Evolutionary conservation across 2,113 vertebrate genomes (phyloP), one percentile per base, ranked within the genome.

Genomic region (Apeltes quadracus): DNA sequence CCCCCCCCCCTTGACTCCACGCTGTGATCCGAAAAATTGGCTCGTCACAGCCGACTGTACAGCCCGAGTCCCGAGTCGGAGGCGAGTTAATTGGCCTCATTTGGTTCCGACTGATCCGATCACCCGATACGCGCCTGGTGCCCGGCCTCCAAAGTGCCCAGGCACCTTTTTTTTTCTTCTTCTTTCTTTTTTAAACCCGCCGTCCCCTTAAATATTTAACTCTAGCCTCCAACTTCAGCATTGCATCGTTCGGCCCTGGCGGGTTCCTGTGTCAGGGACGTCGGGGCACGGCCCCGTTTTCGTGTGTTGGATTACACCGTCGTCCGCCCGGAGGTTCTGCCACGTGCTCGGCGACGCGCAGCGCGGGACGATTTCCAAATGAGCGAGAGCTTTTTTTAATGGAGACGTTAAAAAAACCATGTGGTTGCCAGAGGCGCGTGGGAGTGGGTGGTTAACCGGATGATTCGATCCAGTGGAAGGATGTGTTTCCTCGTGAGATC

Each of bases 191-290:
- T n/a, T n/a, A n/a, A n/a, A n/a, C 87, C 51, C 61, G 84, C 89
- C 86, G 67, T 32, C 23, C 54, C 51, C 65, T 83, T 87, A 86
- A 92, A 94, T 92, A 89, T 91, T 91, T 84, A 83, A 86, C 72
- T 67, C 63, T 75, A 91, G 77, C 70, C 82, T 43, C 48, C 43
- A 5, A 55, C 72, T 70, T 23, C 1, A 57, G 63, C 73, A 82
- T 87, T 78, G 43, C 71, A 65, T 84, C 82, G 56, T 83, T 78
- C 63, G 61, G 59, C 50, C 71, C 5, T n/a, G 61, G 76, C 39
- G 39, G 79, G 80, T 48, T 79, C 78, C 82, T 81, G 80, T 84
- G 80, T 89, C 88, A 85, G 79, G 84, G 75, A 81, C 64, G 54
- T 41, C 29, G 13, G 61, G n/a, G 14, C 43, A 55, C 5, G 7